phyloP scores from a whole-genome alignment of 2,888 invertebrate species.

The Hirtodrosophila confusa region DNA sequence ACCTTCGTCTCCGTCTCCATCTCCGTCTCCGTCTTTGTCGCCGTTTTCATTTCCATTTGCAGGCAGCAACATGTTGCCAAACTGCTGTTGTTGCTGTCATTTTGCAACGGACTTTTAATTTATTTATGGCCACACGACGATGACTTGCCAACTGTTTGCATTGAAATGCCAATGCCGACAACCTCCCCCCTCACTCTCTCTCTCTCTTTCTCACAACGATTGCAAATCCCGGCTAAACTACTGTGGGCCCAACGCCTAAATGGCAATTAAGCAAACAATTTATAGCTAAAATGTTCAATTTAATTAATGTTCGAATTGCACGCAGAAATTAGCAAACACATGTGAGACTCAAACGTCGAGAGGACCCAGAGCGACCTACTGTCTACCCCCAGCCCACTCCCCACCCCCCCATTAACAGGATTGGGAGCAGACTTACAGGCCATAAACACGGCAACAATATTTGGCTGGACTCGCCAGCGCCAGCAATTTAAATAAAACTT shows the following conservation, averaged over 20 bases:
- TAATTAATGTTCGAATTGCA: constrained; percentile 77
- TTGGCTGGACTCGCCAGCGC: constrained; percentile 47
- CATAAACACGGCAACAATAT: constrained; percentile 51
- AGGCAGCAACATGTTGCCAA: constrained; percentile 61
- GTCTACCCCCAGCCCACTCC: too few relatives aligned
- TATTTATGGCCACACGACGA: constrained; percentile 73
- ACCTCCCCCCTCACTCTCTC: neutral
- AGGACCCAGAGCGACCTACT: neutral
- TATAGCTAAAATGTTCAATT: constrained; percentile 74
- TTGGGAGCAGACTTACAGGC: constrained; percentile 44
- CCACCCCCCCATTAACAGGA: neutral
- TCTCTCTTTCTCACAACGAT: neutral
- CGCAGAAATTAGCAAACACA: constrained; percentile 76
- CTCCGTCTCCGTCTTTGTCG: constrained; percentile 5
- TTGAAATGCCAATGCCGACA: constrained; percentile 45
- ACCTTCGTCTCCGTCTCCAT: neutral
- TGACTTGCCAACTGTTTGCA: constrained; percentile 64
- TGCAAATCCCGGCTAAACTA: neutral
- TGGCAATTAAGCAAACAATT: constrained; percentile 78
- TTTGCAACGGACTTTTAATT: constrained; percentile 77
- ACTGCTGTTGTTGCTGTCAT: constrained; percentile 70
- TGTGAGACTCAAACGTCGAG: constrained; percentile 52
- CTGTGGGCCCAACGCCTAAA: constrained; percentile 57
- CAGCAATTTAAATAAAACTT: constrained; percentile 77
- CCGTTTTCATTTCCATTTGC: constrained; percentile 4